Percentiles rank a stretch among this genome's conserved stretches.
Conservation (phyloP, 2,797 vertebrate species). For the Poecilia velifera region DNA sequence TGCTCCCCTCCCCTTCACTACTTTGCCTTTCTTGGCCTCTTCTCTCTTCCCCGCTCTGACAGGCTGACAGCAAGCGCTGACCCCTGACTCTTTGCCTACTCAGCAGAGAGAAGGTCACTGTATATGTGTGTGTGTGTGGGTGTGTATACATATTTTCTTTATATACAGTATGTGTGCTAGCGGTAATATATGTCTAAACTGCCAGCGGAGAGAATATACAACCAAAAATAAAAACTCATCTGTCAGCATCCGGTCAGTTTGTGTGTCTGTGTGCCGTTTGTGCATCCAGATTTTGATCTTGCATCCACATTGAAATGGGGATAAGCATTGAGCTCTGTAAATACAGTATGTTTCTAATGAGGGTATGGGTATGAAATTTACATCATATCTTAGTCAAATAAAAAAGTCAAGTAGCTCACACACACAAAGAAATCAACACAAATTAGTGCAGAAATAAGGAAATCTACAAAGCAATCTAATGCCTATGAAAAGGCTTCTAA, state of each 20-base stretch:
- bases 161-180: conserved; percentile 51
- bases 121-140: conserved; percentile 38
- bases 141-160: conserved; percentile 37
- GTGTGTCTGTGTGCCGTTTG: conserved; percentile 38
- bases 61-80: conserved; percentile 77
- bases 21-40: conserved; percentile 49
- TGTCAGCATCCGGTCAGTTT: conserved; percentile 71
- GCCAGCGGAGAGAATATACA: conserved; percentile 74
- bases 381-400: background rate
- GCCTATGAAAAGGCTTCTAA: background rate
- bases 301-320: background rate
- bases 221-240: conserved; percentile 81
- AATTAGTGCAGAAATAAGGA: background rate
- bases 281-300: conserved; percentile 38
- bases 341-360: background rate
- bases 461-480: background rate
- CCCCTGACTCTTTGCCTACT: conserved; percentile 81
- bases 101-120: conserved; percentile 79
- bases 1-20: conserved; percentile 47
- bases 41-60: conserved; percentile 62
- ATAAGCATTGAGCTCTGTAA: background rate
- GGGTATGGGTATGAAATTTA: background rate
- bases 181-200: conserved; percentile 72
- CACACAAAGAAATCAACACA: background rate
- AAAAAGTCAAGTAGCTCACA: background rate